Evolutionary conservation across 2,888 invertebrate genomes (phyloP).

Genomic region (Meiosimyza platycephala): DNA sequence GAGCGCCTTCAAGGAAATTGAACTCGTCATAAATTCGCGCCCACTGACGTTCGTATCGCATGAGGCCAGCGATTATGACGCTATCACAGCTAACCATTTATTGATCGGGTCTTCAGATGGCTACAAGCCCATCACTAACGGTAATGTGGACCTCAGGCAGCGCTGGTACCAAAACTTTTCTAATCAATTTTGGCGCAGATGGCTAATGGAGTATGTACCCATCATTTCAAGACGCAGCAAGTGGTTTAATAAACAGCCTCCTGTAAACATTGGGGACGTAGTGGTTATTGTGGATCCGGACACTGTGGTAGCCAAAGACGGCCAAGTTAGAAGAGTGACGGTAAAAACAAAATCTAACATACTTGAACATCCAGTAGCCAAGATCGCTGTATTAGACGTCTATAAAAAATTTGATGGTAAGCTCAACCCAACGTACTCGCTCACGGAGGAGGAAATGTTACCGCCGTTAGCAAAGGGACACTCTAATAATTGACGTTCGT

Average conservation of each 20-base stretch:
- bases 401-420: background rate
- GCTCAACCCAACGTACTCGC: conserved; percentile 5
- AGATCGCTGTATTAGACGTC: conserved; percentile 38
- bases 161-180: conserved; percentile 40
- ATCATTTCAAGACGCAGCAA: conserved; percentile 34
- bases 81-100: conserved; percentile 43
- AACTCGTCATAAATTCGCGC: conserved; percentile 41
- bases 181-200: conserved; percentile 36
- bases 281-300: conserved; percentile 39
- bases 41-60: conserved; percentile 43
- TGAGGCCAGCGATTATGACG: conserved; percentile 38
- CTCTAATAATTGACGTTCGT: no score
- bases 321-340: conserved; percentile 36
- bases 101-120: conserved; percentile 22
- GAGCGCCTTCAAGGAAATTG: conserved; percentile 38
- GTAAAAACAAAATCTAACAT: conserved; percentile 31
- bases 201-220: conserved; percentile 37
- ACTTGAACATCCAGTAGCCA: conserved; percentile 29
- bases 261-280: conserved; percentile 34
- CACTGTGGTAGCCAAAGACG: conserved; percentile 33
- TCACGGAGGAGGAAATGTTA: conserved; percentile 8
- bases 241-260: conserved; percentile 35
- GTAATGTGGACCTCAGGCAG: conserved; percentile 31
- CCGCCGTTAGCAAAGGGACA: background rate
- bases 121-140: conserved; percentile 21